Conservation (phyloP, 2,113 vertebrate genomes). For the Daphoenositta chrysoptera region DNA sequence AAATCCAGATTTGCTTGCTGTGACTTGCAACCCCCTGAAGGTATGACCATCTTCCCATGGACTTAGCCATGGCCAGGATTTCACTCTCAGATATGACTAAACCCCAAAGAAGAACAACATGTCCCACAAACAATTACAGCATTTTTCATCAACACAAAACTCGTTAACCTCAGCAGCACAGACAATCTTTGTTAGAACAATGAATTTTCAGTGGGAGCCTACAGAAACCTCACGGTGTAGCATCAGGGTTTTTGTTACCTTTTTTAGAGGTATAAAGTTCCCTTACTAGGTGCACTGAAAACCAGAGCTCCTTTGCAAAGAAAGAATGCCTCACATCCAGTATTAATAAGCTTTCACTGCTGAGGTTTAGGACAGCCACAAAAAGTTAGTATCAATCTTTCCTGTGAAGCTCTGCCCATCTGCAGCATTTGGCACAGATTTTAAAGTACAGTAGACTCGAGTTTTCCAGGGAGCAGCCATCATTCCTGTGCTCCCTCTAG, state of each 20-base stretch:
- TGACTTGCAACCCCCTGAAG: not conserved
- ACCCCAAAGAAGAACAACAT: not conserved
- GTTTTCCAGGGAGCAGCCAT: constrained; percentile 19
- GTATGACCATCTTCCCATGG: not conserved
- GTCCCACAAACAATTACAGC: not conserved
- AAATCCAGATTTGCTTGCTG: not conserved
- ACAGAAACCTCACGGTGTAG: not conserved
- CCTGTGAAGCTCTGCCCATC: not conserved
- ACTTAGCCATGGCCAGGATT: not conserved
- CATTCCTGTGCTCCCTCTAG: constrained; percentile 23
- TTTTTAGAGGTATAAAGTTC: not conserved
- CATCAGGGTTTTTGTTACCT: not conserved
- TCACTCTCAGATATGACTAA: not conserved
- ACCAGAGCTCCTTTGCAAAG: not conserved
- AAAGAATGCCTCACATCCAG: not conserved
- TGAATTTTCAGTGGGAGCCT: not conserved
- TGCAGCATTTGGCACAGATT: constrained; percentile 6
- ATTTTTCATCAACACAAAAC: not conserved
- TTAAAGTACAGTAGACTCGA: not conserved
- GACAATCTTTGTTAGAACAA: not conserved
- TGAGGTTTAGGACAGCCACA: not conserved
- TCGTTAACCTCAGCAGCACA: not conserved
- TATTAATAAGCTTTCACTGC: not conserved
- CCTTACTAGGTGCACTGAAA: not conserved
- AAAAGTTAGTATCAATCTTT: not conserved